Evolutionary conservation across 2,797 vertebrate genomes (phyloP), one percentile per base, ranked within the genome.

Genomic region (Sciurus carolinensis): DNA sequence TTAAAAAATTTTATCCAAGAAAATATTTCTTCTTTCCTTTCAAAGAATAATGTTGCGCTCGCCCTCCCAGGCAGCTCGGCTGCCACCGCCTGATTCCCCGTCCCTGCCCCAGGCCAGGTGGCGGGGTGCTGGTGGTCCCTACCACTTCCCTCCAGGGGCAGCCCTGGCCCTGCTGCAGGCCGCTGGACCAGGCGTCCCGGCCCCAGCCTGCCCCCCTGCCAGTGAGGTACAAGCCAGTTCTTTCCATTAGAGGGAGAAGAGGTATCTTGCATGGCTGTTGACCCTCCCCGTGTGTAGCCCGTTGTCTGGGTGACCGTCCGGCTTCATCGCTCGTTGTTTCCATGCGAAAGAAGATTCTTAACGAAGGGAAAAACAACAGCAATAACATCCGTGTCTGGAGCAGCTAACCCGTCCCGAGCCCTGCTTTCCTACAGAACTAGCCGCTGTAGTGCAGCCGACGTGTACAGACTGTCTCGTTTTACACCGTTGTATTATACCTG

Each of bases 401-500:
- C 98, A 98, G 98, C 98, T 98, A 98, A 98, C 97, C 97, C 97
- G 72, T 39, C 97, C 97, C 97, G 95, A 98, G 95, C 97, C 97
- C 98, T 97, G 98, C 98, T 98, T 98, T 98, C 96, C 98, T 98
- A 97, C 97, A 98, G 98, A 99, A 36, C 98, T 99, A 98, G 99
- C 99, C 99, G 99, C 98, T 99, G 99, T 99, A 98, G 98, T 95
- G 98, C 98, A 98, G 98, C 98, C 98, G 99, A 99, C 98, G 83
- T 99, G 99, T 99, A 99, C 99, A 99, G 36, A 36, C 36, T 99
- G 99, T 98, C 98, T 7, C 33, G 91, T 98, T 98, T 98, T 98
- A 98, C 98, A 96, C 99, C 97, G 98, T 99, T 99, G 99, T 99
- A 99, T 99, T 98, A 99, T 99, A 99, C 99, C 98, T 99, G 99